Evolutionary conservation across 1,140 invertebrate species (phyloP).

Genomic region (Trichoplusia ni): DNA sequence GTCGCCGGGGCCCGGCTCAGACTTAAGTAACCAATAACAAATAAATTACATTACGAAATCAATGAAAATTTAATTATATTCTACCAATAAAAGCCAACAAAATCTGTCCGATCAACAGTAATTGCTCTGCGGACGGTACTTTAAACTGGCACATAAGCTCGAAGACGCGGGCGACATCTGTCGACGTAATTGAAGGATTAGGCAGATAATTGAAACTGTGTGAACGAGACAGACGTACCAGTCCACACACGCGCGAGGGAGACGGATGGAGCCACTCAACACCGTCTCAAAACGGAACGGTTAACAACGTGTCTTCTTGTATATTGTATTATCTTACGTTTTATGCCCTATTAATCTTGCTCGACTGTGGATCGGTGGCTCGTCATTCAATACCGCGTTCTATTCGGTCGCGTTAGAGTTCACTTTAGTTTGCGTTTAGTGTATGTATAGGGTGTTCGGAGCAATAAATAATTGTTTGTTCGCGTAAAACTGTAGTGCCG

Average conservation of each 20-base stretch:
- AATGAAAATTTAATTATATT: slow-evolving; percentile 42
- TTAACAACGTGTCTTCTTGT: slow-evolving; percentile 81
- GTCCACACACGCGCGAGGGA: slow-evolving; percentile 42
- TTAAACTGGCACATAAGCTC: slow-evolving; percentile 79
- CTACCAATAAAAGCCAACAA: slow-evolving; percentile 34
- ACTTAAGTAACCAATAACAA: slow-evolving; percentile 24
- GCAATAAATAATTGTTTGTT: slow-evolving; percentile 78
- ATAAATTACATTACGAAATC: slow-evolving; percentile 28
- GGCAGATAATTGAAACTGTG: slow-evolving; percentile 79
- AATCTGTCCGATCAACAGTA: slow-evolving; percentile 63
- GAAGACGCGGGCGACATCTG: slow-evolving; percentile 79
- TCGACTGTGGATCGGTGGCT: slow-evolving; percentile 47
- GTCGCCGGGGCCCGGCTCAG: background rate
- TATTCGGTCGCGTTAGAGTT: slow-evolving; percentile 43
- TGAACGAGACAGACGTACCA: slow-evolving; percentile 48
- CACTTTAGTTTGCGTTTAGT: slow-evolving; percentile 28
- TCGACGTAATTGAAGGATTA: slow-evolving; percentile 81
- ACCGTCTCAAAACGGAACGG: slow-evolving; percentile 66
- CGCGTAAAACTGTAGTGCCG: slow-evolving; percentile 72
- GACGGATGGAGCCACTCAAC: slow-evolving; percentile 49
- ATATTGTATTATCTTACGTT: slow-evolving; percentile 80
- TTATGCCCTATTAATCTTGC: slow-evolving; percentile 79
- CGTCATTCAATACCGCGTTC: slow-evolving; percentile 43
- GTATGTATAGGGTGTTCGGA: slow-evolving; percentile 53
- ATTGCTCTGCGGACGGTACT: slow-evolving; percentile 77